phyloP scores from a whole-genome alignment of 2,797 vertebrate genomes.

The Distichodus sexfasciatus region DNA sequence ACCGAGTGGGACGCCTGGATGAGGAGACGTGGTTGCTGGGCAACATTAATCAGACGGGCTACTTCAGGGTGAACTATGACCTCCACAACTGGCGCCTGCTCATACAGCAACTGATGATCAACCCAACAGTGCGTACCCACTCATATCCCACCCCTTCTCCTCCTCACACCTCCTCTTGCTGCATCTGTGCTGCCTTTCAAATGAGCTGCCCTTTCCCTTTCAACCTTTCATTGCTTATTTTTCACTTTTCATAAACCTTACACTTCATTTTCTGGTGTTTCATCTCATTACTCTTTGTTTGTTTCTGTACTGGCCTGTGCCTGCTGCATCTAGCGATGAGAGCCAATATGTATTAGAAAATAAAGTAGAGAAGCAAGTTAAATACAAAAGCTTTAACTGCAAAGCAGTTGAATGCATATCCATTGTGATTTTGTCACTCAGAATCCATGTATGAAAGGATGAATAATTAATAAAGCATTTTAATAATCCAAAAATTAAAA shows the following conservation, averaged over 20 bases:
- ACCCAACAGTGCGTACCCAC: conserved; percentile 77
- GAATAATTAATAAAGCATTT: no score
- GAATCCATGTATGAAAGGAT: no score
- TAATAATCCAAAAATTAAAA: no score
- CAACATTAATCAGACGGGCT: conserved; percentile 97
- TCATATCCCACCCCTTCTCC: not conserved
- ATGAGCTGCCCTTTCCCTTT: not conserved
- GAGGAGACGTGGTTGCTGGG: conserved; percentile 89
- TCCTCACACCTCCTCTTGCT: conserved; percentile 2
- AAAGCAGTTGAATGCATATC: no score
- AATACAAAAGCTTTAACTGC: no score
- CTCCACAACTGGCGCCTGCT: conserved; percentile 93
- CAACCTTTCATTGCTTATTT: not conserved
- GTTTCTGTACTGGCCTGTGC: no score
- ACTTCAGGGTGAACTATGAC: conserved; percentile 98
- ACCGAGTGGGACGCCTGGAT: conserved; percentile 79
- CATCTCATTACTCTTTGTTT: no score
- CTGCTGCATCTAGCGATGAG: no score
- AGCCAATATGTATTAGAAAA: no score
- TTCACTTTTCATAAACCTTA: not conserved
- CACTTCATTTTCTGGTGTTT: not conserved
- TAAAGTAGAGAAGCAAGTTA: no score
- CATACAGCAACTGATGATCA: conserved; percentile 88
- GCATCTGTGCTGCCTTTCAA: not conserved
- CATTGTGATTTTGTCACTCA: no score